Conservation (phyloP, 2,888 invertebrate genomes). For the Oeneis ivallda region DNA sequence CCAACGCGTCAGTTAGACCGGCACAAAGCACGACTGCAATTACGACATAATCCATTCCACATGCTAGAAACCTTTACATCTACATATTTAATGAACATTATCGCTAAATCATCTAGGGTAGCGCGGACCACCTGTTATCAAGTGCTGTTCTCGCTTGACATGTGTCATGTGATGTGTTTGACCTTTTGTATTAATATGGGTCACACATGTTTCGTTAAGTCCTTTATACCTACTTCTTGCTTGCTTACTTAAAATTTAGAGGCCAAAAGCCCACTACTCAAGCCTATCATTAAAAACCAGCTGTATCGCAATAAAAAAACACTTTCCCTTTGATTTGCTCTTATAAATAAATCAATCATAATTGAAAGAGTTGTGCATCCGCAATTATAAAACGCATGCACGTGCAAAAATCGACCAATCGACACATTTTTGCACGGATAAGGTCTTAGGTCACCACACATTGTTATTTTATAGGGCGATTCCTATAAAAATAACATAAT, state of each 20-base stretch:
- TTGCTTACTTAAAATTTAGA: slow-evolving; percentile 1
- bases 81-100: slow-evolving; percentile 28
- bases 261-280: not conserved
- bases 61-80: slow-evolving; percentile 37
- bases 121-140: slow-evolving; percentile 25
- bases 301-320: not conserved
- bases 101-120: slow-evolving; percentile 33
- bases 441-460: too few species aligned
- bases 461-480: too few species aligned
- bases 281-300: not conserved
- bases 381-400: too few species aligned
- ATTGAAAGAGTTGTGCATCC: not conserved
- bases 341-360: not conserved
- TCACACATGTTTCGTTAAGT: slow-evolving; percentile 13
- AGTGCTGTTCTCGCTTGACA: slow-evolving; percentile 14
- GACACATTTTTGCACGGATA: too few species aligned
- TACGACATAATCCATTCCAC: slow-evolving; percentile 39
- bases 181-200: slow-evolving; percentile 15
- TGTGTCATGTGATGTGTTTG: slow-evolving; percentile 18
- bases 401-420: too few species aligned
- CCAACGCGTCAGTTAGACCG: slow-evolving; percentile 43
- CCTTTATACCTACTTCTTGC: slow-evolving; percentile 12
- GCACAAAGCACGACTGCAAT: slow-evolving; percentile 39
- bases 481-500: too few species aligned
- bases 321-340: not conserved